These are phyloP conservation scores for Elysia crispata DNA, from an alignment of 2,888 invertebrate species.

Conservation along the genomic window DNA sequence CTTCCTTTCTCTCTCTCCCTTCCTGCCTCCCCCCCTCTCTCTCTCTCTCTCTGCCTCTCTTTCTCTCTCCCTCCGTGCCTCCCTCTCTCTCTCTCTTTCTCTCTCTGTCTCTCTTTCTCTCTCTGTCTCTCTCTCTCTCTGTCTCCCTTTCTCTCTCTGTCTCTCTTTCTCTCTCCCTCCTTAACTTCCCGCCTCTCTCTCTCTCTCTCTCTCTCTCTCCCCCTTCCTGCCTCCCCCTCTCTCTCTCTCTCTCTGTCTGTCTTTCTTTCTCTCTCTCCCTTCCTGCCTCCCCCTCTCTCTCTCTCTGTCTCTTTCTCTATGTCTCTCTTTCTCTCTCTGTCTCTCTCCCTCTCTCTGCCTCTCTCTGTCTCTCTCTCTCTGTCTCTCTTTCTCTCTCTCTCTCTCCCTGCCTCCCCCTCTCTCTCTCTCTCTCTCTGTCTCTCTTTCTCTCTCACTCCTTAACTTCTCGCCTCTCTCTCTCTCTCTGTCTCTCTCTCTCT, in stretches of 20 bases:
- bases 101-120: slow-evolving; percentile 25
- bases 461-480: background rate
- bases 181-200: background rate
- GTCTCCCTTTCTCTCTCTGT: background rate
- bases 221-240: too few species aligned
- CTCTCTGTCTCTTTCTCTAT: slow-evolving; percentile 21
- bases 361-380: too few species aligned
- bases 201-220: background rate
- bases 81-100: slow-evolving; percentile 20
- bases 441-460: too few species aligned
- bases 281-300: slow-evolving; percentile 3
- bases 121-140: slow-evolving; percentile 28
- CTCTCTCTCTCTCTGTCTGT: too few species aligned
- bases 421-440: too few species aligned
- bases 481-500: slow-evolving; percentile 22
- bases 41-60: too few species aligned
- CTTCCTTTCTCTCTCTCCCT: background rate
- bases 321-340: slow-evolving; percentile 23
- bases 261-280: background rate
- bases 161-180: too few species aligned
- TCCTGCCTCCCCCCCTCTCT: too few species aligned
- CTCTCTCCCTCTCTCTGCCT: background rate
- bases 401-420: background rate
- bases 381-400: background rate
- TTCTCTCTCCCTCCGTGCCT: background rate